Evolutionary conservation across 2,888 invertebrate species (phyloP), one percentile per base, ranked within the genome.

Genomic region (Macaria liturata): DNA sequence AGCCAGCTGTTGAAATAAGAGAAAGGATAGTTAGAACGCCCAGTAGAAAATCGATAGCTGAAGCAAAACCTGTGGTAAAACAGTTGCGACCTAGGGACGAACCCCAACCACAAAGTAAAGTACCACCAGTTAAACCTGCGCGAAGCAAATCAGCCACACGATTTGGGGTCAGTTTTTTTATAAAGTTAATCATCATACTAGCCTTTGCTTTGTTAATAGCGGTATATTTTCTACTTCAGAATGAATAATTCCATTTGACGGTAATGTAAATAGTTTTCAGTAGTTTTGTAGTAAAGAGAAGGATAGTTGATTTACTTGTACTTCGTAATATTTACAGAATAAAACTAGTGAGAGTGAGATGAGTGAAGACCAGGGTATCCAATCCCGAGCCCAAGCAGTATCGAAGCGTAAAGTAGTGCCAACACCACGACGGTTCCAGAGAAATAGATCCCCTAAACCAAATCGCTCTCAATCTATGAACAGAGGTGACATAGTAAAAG

Each of bases 391-490:
- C 59, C 67, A 73, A 66, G 70, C 74, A 59, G 75, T 75, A 66
- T 65, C 78, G 46, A 88, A 79, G 70, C 89, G 91, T 50, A 92
- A 82, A 76, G 80, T 83, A 49, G 76, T 84, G 55, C 87, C 91
- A 43, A 87, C 84, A 31, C 91, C 91, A 61, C 82, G 90, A 43
- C 78, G 91, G 47, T 91, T 88, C 66, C 77, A 85, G 47, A 90
- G 80, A 76, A 89, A 86, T 61, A 84, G 80, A 78, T 88, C 88
- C 44, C 89, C 91, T 9, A 87, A 84, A 75, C 78, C 82, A 0
- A 92, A 93, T 56, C 81, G 94, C 57, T 94, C 94, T 37, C 93
- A 93, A 72, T 94, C 94, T 3, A 91, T 92, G 9, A 92, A 93
- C 40, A 81, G 89, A 72, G 71, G 85, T 67, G 93, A 93, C 67